Evolutionary conservation across 2,797 vertebrate genomes (phyloP).

Genomic region (Pteropus rufus): DNA sequence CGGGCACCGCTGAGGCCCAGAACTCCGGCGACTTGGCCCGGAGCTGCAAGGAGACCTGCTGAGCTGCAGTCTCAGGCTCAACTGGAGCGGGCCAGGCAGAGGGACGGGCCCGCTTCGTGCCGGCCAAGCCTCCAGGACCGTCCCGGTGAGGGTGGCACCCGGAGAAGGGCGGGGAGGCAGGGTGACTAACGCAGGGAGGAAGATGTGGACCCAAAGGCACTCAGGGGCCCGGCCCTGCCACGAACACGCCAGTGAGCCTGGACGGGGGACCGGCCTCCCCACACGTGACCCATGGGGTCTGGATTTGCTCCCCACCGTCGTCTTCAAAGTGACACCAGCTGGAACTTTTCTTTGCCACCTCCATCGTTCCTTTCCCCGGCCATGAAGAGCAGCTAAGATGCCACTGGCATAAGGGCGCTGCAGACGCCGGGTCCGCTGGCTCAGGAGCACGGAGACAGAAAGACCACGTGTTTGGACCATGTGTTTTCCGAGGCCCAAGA

Average conservation of each 20-base stretch:
- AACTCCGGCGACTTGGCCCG: too few relatives aligned
- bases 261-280: constrained; percentile 41
- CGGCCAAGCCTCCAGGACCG: too few relatives aligned
- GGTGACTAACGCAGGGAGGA: too few relatives aligned
- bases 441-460: constrained; percentile 44
- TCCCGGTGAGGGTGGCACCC: too few relatives aligned
- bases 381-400: constrained; percentile 42
- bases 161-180: too few relatives aligned
- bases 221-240: too few relatives aligned
- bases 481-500: background rate
- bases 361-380: constrained; percentile 1
- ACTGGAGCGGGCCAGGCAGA: too few relatives aligned
- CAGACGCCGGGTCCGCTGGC: constrained; percentile 35
- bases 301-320: background rate
- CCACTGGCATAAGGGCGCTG: constrained; percentile 47
- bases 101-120: too few relatives aligned
- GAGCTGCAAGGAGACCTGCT: too few relatives aligned
- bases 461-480: constrained; percentile 24
- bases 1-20: too few relatives aligned
- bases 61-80: too few relatives aligned
- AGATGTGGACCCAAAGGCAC: too few relatives aligned
- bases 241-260: constrained; percentile 40
- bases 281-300: constrained; percentile 23
- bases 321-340: constrained; percentile 63
- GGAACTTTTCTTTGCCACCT: background rate